Conservation (phyloP, 1,140 invertebrate species). For the Plutomurus gul region DNA sequence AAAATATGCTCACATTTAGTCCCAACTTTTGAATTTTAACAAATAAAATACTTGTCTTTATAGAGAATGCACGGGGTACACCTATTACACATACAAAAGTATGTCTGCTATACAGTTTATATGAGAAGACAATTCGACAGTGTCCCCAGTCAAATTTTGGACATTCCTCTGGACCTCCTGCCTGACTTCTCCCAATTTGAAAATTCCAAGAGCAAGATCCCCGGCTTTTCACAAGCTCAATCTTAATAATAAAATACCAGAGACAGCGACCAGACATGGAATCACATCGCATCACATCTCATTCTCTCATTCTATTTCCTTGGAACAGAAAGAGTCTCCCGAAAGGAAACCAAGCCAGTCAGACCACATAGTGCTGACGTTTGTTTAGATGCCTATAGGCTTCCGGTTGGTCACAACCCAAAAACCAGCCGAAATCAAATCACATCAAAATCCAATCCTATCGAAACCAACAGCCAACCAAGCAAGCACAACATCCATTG, state of each 20-base stretch:
- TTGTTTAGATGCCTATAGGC: conserved; percentile 14
- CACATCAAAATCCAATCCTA: conserved; percentile 26
- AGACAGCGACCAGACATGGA: conserved; percentile 8
- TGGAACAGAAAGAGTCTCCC: not conserved
- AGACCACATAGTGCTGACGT: conserved; percentile 23
- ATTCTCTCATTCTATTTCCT: not conserved
- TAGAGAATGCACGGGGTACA: no score
- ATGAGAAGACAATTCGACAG: not conserved
- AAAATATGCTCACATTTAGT: no score
- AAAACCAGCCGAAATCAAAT: conserved; percentile 24
- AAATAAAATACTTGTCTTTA: no score
- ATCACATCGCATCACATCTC: conserved; percentile 23
- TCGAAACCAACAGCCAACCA: conserved; percentile 25
- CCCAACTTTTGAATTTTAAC: no score
- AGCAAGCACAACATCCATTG: conserved; percentile 26
- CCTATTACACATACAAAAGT: no score
- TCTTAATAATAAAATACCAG: conserved; percentile 41
- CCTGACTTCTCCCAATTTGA: not conserved
- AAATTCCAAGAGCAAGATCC: conserved; percentile 16
- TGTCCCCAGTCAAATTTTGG: conserved; percentile 11
- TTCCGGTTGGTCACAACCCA: conserved; percentile 25
- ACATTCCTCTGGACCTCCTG: not conserved
- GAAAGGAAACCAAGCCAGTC: no score
- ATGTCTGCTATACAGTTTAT: no score
- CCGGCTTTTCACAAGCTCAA: conserved; percentile 6